Percentiles rank a stretch among this genome's conserved stretches.
Conservation (phyloP, 2,113 vertebrate species). For the Pelobates fuscus region DNA sequence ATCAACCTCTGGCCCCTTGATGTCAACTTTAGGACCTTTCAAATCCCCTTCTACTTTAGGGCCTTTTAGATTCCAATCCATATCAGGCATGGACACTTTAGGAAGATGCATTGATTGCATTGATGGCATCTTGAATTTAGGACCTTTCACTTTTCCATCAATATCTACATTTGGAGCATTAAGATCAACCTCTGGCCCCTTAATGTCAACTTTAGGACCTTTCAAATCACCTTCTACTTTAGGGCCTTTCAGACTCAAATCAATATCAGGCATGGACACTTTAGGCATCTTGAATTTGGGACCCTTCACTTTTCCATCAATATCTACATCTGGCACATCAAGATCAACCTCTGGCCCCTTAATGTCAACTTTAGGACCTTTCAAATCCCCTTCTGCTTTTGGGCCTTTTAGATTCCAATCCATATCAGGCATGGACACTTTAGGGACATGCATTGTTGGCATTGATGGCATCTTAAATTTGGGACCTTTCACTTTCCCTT, state of each 20-base stretch:
- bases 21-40: constrained; percentile 54
- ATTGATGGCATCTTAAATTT: constrained; percentile 70
- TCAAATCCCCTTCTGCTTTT: constrained; percentile 53
- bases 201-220: constrained; percentile 54
- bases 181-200: constrained; percentile 24
- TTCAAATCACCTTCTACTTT: constrained; percentile 58
- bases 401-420: constrained; percentile 89
- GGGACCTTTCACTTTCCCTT: constrained; percentile 59
- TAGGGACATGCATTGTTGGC: constrained; percentile 60
- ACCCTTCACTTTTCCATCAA: constrained; percentile 60
- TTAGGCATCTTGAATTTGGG: constrained; percentile 67
- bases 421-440: constrained; percentile 69
- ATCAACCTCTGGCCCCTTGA: constrained; percentile 43
- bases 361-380: constrained; percentile 44
- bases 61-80: constrained; percentile 54
- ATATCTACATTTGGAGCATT: constrained; percentile 46
- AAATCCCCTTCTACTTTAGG: constrained; percentile 59
- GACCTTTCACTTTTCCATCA: constrained; percentile 66
- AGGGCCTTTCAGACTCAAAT: constrained; percentile 53
- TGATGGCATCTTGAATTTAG: constrained; percentile 76
- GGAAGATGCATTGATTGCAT: constrained; percentile 55
- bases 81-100: constrained; percentile 65
- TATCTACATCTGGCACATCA: not conserved
- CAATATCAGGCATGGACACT: too few relatives aligned
- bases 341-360: constrained; percentile 43